Evolutionary conservation across 2,888 invertebrate species (phyloP), one percentile per base, ranked within the genome.

Genomic region (Luffia ferchaultella): DNA sequence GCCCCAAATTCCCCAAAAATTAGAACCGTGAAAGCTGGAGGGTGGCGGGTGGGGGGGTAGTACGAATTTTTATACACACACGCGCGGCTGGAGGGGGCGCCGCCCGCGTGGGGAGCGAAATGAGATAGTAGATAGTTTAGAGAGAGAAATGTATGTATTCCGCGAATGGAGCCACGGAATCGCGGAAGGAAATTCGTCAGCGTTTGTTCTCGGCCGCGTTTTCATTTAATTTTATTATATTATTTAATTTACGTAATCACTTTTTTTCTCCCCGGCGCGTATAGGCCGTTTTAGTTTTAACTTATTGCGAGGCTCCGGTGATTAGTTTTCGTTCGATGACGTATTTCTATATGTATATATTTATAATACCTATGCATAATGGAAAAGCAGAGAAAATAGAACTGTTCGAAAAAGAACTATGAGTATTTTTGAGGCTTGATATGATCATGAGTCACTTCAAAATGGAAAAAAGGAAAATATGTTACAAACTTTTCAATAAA

Each of bases 1-100:
- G 83, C 79, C 84, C 83, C 82, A 83, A 84, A 84, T 84, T 85
- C 84, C 78, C 82, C 73, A 84, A 85, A 85, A 85, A 85, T 84
- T 84, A 85, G 85, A 84, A 85, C 84, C 80, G 83, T 84, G 84
- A 82, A 83, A 78, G 82, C 73, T 69, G 65, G 62, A 60, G 50
- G 68, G 70, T 62, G 66, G 62, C 63, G 65, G 64, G 62, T 60
- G 61, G 64, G 70, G 57, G 68, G 67, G 71, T 65, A 72, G 62
- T 64, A 69, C 63, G 68, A 67, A 68, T 71, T 68, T 71, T 70
- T 63, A 59, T 62, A 63, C 65, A 55, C 57, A 58, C 68, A 68
- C 66, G 70, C 68, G 58, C 58, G 60, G 59, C 60, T 55, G 62
- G 58, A 57, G 50, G 45, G 48, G 16, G 57, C 41, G 55, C 50